Percentiles rank a stretch among this genome's conserved stretches.
Conservation (phyloP, 2,888 invertebrate species). For the Itoplectis maculator region DNA sequence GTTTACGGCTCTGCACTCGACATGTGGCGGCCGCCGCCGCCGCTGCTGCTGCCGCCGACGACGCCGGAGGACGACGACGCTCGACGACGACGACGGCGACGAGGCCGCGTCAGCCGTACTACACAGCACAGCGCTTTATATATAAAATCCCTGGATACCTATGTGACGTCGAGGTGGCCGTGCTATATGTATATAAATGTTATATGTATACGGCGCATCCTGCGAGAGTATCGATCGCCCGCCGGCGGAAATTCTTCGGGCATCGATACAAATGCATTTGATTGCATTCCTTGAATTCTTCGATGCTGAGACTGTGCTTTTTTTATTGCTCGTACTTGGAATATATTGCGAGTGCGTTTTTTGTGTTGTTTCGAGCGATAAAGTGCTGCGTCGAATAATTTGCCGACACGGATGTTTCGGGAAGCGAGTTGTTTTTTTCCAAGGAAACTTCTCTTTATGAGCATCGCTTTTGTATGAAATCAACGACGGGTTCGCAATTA, state of each 20-base stretch:
- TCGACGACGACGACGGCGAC: slow-evolving; percentile 6
- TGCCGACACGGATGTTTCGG: too few relatives aligned
- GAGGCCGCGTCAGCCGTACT: slow-evolving; percentile 17
- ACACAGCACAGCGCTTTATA: background rate
- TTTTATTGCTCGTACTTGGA: too few relatives aligned
- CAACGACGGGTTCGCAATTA: too few relatives aligned
- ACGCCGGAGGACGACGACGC: background rate
- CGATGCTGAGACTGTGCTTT: background rate
- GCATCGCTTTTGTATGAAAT: too few relatives aligned
- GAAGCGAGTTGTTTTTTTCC: too few relatives aligned
- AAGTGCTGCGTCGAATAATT: too few relatives aligned
- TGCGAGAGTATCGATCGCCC: background rate
- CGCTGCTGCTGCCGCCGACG: background rate
- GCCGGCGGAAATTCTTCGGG: background rate
- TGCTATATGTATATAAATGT: background rate
- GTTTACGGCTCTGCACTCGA: slow-evolving; percentile 44
- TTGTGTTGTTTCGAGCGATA: too few relatives aligned
- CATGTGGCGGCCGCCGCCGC: slow-evolving; percentile 14
- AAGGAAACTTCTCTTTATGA: too few relatives aligned
- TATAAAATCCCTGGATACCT: slow-evolving; percentile 18
- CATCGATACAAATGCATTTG: slow-evolving; percentile 1
- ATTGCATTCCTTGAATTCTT: background rate
- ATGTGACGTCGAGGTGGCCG: background rate
- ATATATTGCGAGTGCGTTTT: too few relatives aligned
- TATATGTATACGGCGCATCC: background rate